phyloP scores from a whole-genome alignment of 2,113 vertebrate genomes.

The Potamarius usumacintae region DNA sequence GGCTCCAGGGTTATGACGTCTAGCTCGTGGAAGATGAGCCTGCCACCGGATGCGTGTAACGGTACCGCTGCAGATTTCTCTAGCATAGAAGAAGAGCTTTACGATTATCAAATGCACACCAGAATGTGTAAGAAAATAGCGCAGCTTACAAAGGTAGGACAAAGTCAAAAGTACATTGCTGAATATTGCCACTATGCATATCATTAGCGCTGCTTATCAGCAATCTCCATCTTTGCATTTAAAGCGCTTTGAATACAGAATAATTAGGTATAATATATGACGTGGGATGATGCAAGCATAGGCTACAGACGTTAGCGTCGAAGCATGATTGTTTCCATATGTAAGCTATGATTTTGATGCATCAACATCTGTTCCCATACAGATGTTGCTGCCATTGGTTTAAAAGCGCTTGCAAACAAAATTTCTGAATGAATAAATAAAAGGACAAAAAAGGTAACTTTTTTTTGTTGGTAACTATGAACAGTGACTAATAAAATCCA shows the following conservation, averaged over 20 bases:
- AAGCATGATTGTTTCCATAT: not conserved
- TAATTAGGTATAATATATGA: not conserved
- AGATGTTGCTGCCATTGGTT: not conserved
- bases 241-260: not conserved
- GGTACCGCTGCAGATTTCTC: constrained; percentile 77
- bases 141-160: constrained; percentile 93
- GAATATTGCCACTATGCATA: not conserved
- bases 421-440: not conserved
- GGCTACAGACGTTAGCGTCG: not conserved
- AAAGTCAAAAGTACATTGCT: not conserved
- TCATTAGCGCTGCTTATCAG: not conserved
- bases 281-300: not conserved
- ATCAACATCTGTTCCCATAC: not conserved
- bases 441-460: too few relatives aligned
- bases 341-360: not conserved
- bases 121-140: constrained; percentile 99
- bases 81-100: constrained; percentile 73
- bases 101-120: constrained; percentile 82
- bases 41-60: constrained; percentile 70
- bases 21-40: constrained; percentile 78
- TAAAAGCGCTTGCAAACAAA: not conserved
- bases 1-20: constrained; percentile 75
- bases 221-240: not conserved
- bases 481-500: not conserved
- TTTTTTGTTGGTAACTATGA: not conserved